These are phyloP conservation scores for Tragelaphus imberbis DNA, from an alignment of 2,113 vertebrate species.

Conservation along the genomic window DNA sequence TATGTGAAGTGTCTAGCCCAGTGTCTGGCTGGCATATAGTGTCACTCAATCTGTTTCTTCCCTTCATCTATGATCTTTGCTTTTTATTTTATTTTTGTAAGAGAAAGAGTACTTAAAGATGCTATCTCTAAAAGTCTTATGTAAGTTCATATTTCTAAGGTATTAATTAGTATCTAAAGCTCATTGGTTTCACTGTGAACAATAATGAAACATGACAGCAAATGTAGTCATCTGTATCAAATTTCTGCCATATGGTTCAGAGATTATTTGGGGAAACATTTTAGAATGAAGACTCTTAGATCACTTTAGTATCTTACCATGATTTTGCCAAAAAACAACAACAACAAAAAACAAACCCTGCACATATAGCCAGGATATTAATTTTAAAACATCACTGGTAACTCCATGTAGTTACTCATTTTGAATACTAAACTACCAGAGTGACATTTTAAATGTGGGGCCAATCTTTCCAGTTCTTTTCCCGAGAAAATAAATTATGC, in stretches of 20 bases:
- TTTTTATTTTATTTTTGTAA: neutral
- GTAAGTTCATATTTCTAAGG: neutral
- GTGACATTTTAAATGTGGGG: slow-evolving; percentile 47
- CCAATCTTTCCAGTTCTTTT: neutral
- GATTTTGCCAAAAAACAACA: neutral
- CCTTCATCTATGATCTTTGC: neutral
- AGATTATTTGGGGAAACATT: slow-evolving; percentile 31
- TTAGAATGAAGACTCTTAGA: slow-evolving; percentile 18
- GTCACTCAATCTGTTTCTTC: neutral
- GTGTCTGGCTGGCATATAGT: neutral
- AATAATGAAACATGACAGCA: slow-evolving; percentile 43
- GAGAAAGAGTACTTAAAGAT: neutral
- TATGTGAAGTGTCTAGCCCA: neutral
- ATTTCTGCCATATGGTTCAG: slow-evolving; percentile 17
- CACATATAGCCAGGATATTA: slow-evolving; percentile 7
- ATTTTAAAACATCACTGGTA: slow-evolving; percentile 13
- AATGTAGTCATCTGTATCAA: slow-evolving; percentile 25
- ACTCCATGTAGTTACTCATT: neutral
- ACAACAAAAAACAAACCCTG: neutral
- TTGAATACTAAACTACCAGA: neutral
- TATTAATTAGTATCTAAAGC: neutral
- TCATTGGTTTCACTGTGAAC: neutral
- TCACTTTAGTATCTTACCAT: slow-evolving; percentile 17
- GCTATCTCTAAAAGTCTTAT: neutral
- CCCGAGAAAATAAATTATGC: slow-evolving; percentile 26